phyloP scores from a whole-genome alignment of 2,888 invertebrate genomes.

The Pimpla rufipes region DNA sequence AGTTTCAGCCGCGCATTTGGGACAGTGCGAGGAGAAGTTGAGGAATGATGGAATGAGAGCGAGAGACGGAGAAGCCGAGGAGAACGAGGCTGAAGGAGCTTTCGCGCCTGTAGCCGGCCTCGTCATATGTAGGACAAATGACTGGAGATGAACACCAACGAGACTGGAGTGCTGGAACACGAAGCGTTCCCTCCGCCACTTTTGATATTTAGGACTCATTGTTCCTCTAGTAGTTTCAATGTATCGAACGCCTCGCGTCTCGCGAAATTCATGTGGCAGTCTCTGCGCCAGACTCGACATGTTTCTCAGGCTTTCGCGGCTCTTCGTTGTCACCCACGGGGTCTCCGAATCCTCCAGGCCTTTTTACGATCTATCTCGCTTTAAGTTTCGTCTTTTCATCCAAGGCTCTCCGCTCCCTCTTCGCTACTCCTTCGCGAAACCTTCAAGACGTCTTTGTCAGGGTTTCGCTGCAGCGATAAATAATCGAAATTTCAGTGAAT shows the following conservation, averaged over 20 bases:
- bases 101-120: neutral
- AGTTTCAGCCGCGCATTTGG: slow-evolving; percentile 34
- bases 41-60: slow-evolving; percentile 34
- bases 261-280: slow-evolving; percentile 24
- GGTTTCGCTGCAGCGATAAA: neutral
- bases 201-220: slow-evolving; percentile 66
- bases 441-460: neutral
- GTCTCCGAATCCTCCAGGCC: neutral
- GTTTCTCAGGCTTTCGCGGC: neutral
- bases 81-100: slow-evolving; percentile 31
- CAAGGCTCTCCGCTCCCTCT: slow-evolving; percentile 19
- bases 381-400: slow-evolving; percentile 25
- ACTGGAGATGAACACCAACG: slow-evolving; percentile 52
- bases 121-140: slow-evolving; percentile 27
- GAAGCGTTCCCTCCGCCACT: slow-evolving; percentile 13
- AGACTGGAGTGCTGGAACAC: slow-evolving; percentile 19
- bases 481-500: neutral
- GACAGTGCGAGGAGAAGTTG: slow-evolving; percentile 11
- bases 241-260: slow-evolving; percentile 50
- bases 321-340: slow-evolving; percentile 8
- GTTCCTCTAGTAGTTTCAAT: slow-evolving; percentile 57
- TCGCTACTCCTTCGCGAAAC: neutral
- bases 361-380: slow-evolving; percentile 9
- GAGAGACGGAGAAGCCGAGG: neutral
- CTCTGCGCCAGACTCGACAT: slow-evolving; percentile 18